A percentile compares a stretch with the other conserved stretches of the same genome.
These are phyloP conservation scores for Atlantisia rogersi DNA, from an alignment of 2,113 vertebrate genomes.

Conservation along the genomic window DNA sequence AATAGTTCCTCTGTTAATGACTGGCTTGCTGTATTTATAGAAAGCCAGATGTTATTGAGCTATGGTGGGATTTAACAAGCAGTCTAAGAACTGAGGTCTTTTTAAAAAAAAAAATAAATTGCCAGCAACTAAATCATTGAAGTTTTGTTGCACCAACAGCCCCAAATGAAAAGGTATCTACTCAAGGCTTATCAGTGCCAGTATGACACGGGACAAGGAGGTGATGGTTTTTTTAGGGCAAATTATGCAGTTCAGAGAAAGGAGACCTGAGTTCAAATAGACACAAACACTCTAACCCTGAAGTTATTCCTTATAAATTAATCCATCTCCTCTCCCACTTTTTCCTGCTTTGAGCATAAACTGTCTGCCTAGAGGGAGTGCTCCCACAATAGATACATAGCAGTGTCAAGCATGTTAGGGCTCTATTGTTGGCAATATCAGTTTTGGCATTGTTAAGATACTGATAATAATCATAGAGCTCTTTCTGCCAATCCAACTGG, in stretches of 20 bases:
- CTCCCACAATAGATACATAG: not conserved
- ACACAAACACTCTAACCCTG: not conserved
- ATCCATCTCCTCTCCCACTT: not conserved
- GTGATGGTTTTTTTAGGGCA: not conserved
- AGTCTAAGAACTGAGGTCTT: not conserved
- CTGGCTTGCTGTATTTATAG: conserved; percentile 36
- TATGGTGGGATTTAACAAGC: conserved; percentile 14
- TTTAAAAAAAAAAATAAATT: not conserved
- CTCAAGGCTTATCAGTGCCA: not conserved
- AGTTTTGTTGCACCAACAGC: not conserved
- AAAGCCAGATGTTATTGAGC: conserved; percentile 51
- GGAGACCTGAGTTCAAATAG: not conserved
- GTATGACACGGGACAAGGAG: not conserved
- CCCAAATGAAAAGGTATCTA: not conserved
- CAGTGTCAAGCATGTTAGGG: not conserved
- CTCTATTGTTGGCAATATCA: rapidly evolving
- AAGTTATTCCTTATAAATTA: not conserved
- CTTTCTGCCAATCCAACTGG: not conserved
- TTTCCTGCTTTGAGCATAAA: not conserved
- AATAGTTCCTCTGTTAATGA: conserved; percentile 47
- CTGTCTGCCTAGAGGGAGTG: not conserved
- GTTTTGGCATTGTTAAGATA: not conserved
- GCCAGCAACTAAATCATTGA: not conserved
- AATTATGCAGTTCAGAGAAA: not conserved
- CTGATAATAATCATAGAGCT: not conserved